Evolutionary conservation across 2,888 invertebrate genomes (phyloP), one percentile per base, ranked within the genome.

Genomic region (Macrophya alboannulata): DNA sequence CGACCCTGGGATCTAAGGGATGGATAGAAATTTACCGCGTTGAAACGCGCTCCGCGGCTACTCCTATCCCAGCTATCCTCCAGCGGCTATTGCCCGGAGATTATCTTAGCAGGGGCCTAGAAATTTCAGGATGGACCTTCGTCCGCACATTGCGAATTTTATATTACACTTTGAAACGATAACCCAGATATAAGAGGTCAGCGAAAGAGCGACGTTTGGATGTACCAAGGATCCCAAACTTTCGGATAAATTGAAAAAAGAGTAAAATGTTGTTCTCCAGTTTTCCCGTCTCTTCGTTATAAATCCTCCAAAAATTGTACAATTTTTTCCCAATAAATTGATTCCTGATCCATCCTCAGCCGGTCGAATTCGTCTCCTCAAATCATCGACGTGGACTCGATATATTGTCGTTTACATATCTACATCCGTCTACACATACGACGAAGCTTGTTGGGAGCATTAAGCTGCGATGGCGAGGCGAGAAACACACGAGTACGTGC

Each of bases 11-110:
- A 45, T 59, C 21, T 25, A 15, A 12, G 43, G 40, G 59, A 62
- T n/a, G 40, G 81, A 81, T 62, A 25, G 81, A 81, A 62, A 81
- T 79, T 79, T 79, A 79, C 76, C 79, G 55, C 62, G 43, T 48
- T 15, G 81, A 62, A 81, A 51, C 15, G 45, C 37, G 31, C 31
- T 31, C 31, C 31, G 31, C 3, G 31, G 31, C 31, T 31, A 31
- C 31, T 31, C 1, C 31, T 31, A 31, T 31, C 31, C 31, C 3
- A 31, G 1, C 31, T 31, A 31, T 31, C 31, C 31, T 31, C 31
- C 31, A 3, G 31, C 1, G n/a, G 37, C 62, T 31, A 62, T 62
- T 62, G 62, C 62, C 37, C 17, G 8, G n/a, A 71, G 71, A 71
- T 71, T 43, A 71, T 71, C 31, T 71, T 15, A 31, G 17, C 1